Base-by-base conservation (phyloP, 35 echinoderm and acorn worm species). In the Amphiura filiformis region DNA sequence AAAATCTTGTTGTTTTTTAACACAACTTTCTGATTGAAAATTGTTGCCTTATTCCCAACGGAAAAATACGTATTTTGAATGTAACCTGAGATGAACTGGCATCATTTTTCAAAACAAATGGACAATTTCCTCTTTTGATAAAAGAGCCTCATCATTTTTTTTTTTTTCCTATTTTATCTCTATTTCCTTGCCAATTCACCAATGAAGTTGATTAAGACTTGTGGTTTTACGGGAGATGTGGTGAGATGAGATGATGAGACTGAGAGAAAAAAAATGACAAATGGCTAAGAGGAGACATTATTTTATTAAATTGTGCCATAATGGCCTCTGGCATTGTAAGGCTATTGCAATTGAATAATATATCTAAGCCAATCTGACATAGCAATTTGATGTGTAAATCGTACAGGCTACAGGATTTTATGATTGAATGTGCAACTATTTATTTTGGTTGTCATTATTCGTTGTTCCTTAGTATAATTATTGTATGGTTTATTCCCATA, bases 61-160 rank as follows among this genome's bases (percentile, higher is more conserved):
- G 61, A 70, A 4, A 4, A 30, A 23, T 70, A 13, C 4, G 26
- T 70, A 70, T 70, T 70, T 26, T 70, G 17, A 70, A n/a, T 70
- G 61, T 15, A 70, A 70, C 26, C 28, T n/a, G 61, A 70, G 11
- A 5, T 23, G 26, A 70, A 70, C 15, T 30, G 28, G 61, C 61
- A 70, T 70, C 61, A 70, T 70, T 70, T 70, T 70, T 70, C 61
- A 70, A 70, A 70, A 70, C 61, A 70, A 70, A 70, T 70, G 61
- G 26, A 5, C 61, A 70, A 70, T 70, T 70, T 70, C 61, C 61
- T 70, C 61, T 70, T 11, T n/a, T 70, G 61, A 13, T 70, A 52
- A 70, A 18, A 26, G 61, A 18, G 17, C 28, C 61, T 20, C 44
- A 52, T 52, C 44, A 11, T 30, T 77, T 77, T 77, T 80, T 23